Base-by-base conservation (phyloP, 2,888 invertebrate genomes). In the Tinea pellionella region DNA sequence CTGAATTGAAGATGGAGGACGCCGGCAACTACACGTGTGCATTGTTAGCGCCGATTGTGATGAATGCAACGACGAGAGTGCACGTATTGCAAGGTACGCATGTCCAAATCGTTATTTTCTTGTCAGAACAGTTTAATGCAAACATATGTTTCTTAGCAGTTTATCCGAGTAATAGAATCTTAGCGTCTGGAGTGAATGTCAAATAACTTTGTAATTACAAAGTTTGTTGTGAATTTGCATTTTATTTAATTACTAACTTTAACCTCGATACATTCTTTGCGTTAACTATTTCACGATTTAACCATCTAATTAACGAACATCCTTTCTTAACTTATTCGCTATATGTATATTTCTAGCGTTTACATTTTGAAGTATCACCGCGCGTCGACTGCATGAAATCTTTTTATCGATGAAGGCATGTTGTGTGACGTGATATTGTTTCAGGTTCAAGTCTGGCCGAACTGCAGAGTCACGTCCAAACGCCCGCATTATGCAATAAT, bases 1-100 rank as follows among this genome's bases (percentile, higher is more conserved):
- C 91, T 53, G 80, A 86, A 62, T 89, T 92, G 62, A 90, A 89
- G 67, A 76, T 85, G 66, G 85, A 87, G 63, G 92, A 93, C 68
- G 89, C 90, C 2, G 93, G 93, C 0, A 89, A 89, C 75, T 93
- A 93, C 78, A 91, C 92, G 62, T 93, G 93, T 70, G 85, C 89
- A 60, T 89, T 92, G 58, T 87, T 89, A 66, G 89, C 90, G 24
- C 86, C 86, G 1, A 78, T 89, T 59, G 83, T 88, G 29, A 84
- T 87, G 82, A 77, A 67, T 61, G 89, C 90, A 61, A 84, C 89
- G 16, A 88, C 92, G 24, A 85, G 88, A 68, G 88, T 93, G 59
- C 88, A 89, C 65, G 90, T 92, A 59, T 82, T 92, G 67, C 91
- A 91, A 89, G 91, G 92, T 92, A 74, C 24, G 24, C 24, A 6